Evolutionary conservation across 2,888 invertebrate species (phyloP).

Genomic region (Caenorhabditis sp.): DNA sequence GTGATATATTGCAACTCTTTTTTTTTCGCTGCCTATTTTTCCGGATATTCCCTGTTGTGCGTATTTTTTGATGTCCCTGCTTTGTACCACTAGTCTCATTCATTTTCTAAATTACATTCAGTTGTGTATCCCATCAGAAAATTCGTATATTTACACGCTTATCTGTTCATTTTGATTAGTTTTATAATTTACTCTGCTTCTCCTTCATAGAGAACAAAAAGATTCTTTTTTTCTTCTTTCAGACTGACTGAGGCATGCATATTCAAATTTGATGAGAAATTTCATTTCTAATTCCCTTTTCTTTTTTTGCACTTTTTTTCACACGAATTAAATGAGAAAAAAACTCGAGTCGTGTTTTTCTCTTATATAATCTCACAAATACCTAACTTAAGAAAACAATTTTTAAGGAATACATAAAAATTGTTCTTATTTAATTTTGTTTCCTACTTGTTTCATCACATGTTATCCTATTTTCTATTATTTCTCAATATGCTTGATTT

Average conservation of each 20-base stretch:
- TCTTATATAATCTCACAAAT: neutral
- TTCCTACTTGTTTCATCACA: no score
- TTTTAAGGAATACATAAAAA: no score
- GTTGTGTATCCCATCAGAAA: neutral
- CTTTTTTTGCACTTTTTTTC: neutral
- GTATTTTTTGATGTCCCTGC: neutral
- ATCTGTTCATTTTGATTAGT: neutral
- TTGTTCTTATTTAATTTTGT: no score
- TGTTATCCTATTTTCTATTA: neutral
- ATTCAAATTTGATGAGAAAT: neutral
- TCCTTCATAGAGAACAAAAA: neutral
- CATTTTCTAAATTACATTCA: constrained; percentile 5
- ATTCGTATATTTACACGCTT: neutral
- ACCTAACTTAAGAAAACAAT: neutral
- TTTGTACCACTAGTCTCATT: neutral
- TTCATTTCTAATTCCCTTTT: neutral
- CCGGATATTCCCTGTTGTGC: neutral
- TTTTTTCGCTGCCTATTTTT: neutral
- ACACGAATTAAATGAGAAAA: neutral
- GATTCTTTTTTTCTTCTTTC: neutral
- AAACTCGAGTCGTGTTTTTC: neutral
- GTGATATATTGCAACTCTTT: neutral
- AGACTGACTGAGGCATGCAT: neutral
- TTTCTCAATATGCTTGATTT: neutral
- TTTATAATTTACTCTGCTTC: neutral